Base-by-base conservation (phyloP, 2,888 invertebrate genomes). In the Torymus auratus region DNA sequence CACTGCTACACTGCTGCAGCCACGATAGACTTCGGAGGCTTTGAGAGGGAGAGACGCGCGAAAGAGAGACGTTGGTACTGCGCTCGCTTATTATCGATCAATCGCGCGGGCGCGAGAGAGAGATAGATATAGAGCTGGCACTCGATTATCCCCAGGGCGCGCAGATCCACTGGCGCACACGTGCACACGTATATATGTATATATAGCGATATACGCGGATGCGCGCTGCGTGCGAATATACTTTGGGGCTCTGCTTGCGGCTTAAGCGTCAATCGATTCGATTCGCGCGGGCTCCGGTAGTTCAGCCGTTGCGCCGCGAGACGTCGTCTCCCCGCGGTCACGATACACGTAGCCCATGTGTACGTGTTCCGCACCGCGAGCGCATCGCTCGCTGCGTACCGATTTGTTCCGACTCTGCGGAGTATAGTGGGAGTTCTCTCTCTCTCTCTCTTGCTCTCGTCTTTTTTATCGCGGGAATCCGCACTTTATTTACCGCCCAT, bases 321-420 rank as follows among this genome's bases (percentile, higher is more conserved):
- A 56, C 65, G 14, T 14, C 50, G 52, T 62, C 23, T 71, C 60
- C 60, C 80, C 41, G 60, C 58, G 71, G 62, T 41, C 41, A 7
- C 52, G 74, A n/a, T 58, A 67, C 61, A 56, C 74, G 61, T 41
- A 41, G 41, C 41, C 41, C 5, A 41, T 41, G 41, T 41, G 41
- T 41, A 41, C 41, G 41, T 41, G 41, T 41, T 41, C 41, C 41
- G 41, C 41, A 41, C 41, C 41, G 28, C 28, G 41, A 4, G 41
- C 41, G 41, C 41, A 41, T 41, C 41, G 41, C 41, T 41, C 62
- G 78, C 81, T 83, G 84, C 81, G 79, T 83, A 82, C 84, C 70
- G 77, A 77, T 77, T 77, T 71, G 68, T 76, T 68, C 55, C 28
- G 23, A 5, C 15, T 28, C 28, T 41, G 41, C 41, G 41, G 41